phyloP scores from a whole-genome alignment of 2,113 vertebrate species.

The Nibea albiflora region DNA sequence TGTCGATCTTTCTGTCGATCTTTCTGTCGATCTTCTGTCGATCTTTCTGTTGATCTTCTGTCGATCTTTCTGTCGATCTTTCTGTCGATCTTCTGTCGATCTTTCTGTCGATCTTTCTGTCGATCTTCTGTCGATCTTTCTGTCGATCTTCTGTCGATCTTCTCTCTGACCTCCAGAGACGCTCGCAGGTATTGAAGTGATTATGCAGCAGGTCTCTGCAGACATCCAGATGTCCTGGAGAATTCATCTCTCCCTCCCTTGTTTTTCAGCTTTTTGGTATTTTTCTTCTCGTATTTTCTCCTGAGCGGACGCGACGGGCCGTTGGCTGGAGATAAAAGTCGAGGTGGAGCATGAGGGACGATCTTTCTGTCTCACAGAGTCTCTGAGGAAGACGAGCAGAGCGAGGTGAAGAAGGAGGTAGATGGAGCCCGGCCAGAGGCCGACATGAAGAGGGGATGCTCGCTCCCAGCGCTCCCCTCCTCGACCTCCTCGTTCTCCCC shows the following conservation, averaged over 20 bases:
- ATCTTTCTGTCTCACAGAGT: slow-evolving; percentile 32
- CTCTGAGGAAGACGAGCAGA: slow-evolving; percentile 38
- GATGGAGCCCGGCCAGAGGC: slow-evolving; percentile 38
- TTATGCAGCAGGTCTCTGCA: slow-evolving; percentile 49
- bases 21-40: too few species aligned
- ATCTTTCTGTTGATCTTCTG: slow-evolving; percentile 34
- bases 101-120: slow-evolving; percentile 34
- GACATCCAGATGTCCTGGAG: slow-evolving; percentile 66
- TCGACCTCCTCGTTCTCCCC: neutral
- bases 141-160: slow-evolving; percentile 37
- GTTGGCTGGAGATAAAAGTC: slow-evolving; percentile 75
- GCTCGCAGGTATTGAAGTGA: slow-evolving; percentile 55
- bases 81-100: slow-evolving; percentile 35
- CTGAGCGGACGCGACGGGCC: slow-evolving; percentile 38
- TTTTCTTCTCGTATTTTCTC: slow-evolving; percentile 52
- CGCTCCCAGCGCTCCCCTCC: slow-evolving; percentile 1
- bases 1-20: slow-evolving; percentile 33
- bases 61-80: too few species aligned
- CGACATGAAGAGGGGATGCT: neutral
- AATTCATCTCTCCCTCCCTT: slow-evolving; percentile 18
- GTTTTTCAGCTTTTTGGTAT: slow-evolving; percentile 25
- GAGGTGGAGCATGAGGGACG: slow-evolving; percentile 47
- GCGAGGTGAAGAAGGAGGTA: slow-evolving; percentile 29
- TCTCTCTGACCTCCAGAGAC: slow-evolving; percentile 52
- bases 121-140: slow-evolving; percentile 7